Conservation (phyloP, 2,888 invertebrate genomes). For the Poecilus cupreus region DNA sequence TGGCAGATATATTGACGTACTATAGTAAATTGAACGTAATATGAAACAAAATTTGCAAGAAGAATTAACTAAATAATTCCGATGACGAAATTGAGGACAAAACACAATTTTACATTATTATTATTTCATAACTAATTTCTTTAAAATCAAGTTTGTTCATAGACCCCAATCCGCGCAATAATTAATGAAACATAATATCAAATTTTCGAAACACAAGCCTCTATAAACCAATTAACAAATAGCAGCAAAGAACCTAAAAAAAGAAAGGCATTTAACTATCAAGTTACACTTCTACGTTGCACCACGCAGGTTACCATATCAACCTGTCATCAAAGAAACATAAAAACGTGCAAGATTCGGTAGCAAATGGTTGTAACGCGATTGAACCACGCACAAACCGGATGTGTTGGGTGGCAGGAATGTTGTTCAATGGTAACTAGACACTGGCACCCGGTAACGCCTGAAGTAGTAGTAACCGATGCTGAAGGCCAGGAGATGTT, state of each 20-base stretch:
- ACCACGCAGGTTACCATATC: neutral
- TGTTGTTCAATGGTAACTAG: slow-evolving; percentile 46
- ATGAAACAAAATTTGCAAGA: no score
- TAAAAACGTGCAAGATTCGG: slow-evolving; percentile 33
- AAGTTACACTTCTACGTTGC: slow-evolving; percentile 24
- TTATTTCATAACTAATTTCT: no score
- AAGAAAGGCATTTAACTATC: slow-evolving; percentile 27
- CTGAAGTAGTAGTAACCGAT: slow-evolving; percentile 17
- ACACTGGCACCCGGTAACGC: slow-evolving; percentile 10
- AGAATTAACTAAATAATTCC: no score
- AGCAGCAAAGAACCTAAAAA: neutral
- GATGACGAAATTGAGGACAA: no score
- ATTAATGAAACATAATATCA: slow-evolving; percentile 17
- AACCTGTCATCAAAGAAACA: slow-evolving; percentile 6
- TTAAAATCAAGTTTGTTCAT: no score
- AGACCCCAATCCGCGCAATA: no score
- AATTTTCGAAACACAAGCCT: neutral
- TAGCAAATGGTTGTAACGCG: slow-evolving; percentile 11
- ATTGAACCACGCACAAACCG: slow-evolving; percentile 8
- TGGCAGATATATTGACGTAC: no score
- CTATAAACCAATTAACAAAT: slow-evolving; percentile 7
- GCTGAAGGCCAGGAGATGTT: slow-evolving; percentile 31
- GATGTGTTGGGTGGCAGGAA: slow-evolving; percentile 46
- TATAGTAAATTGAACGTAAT: no score
- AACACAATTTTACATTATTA: no score